A percentile compares a stretch with the other conserved stretches of the same genome.
These are phyloP conservation scores for Gavialis gangeticus DNA, from an alignment of 2,113 vertebrate species.

Conservation along the genomic window DNA sequence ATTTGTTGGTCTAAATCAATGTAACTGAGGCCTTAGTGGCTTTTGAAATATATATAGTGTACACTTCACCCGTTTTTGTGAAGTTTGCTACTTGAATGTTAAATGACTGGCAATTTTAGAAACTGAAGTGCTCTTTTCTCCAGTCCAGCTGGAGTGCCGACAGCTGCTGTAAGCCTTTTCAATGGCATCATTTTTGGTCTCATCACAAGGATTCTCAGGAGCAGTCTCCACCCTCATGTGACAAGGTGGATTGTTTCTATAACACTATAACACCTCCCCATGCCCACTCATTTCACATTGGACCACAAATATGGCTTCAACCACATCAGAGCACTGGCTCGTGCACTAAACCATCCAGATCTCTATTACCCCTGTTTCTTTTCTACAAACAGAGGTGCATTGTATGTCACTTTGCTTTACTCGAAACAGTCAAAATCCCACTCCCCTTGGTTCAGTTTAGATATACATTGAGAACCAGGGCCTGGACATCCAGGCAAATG, in stretches of 20 bases:
- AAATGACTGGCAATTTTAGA: slow-evolving; percentile 18
- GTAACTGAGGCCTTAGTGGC: slow-evolving; percentile 17
- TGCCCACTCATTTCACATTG: neutral
- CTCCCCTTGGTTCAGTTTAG: neutral
- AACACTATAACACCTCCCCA: neutral
- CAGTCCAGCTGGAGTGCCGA: neutral
- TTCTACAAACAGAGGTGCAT: neutral
- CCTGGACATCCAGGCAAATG: neutral
- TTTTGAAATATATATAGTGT: slow-evolving; percentile 53
- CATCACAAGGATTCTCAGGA: neutral
- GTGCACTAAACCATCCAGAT: neutral
- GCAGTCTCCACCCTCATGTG: neutral
- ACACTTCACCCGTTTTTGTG: neutral
- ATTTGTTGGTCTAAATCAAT: slow-evolving; percentile 54
- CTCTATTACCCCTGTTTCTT: neutral
- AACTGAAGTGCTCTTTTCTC: slow-evolving; percentile 32
- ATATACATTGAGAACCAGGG: neutral
- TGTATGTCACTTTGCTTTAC: neutral
- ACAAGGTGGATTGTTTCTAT: neutral
- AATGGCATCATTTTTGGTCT: neutral
- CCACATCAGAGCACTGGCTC: neutral
- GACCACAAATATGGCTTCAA: neutral
- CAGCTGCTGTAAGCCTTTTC: neutral
- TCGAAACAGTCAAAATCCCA: neutral
- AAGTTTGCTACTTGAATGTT: slow-evolving; percentile 43